Evolutionary conservation across 92 coral and sea anemone species (phyloP).

Genomic region (Umimayanthus kanabou): DNA sequence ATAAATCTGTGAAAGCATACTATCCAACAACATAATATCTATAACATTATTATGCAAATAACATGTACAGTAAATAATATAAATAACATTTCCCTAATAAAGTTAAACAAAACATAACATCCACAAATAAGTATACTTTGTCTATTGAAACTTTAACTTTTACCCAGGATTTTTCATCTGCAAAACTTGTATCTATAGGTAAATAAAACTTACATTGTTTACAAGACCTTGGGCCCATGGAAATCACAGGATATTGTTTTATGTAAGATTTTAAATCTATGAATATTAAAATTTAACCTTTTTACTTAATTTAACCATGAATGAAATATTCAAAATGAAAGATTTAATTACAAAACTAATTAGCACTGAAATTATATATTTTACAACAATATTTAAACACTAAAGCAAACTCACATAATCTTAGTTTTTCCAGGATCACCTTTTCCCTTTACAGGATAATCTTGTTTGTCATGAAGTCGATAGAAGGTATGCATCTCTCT

Average conservation of each 20-base stretch:
- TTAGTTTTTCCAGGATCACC: background rate
- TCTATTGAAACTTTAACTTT: no score
- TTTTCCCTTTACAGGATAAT: background rate
- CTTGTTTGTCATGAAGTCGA: conserved; percentile 14
- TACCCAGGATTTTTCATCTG: no score
- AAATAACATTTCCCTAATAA: no score
- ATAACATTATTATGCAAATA: no score
- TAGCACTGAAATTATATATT: background rate
- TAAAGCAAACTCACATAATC: conserved; percentile 23
- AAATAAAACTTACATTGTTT: no score
- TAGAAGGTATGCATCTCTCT: conserved; percentile 27
- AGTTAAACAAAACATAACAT: no score
- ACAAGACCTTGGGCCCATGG: no score
- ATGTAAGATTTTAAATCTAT: background rate
- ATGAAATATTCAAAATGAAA: background rate
- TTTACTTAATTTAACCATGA: background rate
- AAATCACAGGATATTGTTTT: background rate
- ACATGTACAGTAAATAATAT: no score
- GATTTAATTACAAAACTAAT: background rate
- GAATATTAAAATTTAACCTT: background rate
- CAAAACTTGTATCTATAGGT: no score
- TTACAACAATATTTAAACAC: background rate
- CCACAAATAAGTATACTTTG: no score
- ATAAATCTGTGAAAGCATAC: background rate
- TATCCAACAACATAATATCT: background rate